Evolutionary conservation across 2,113 vertebrate genomes (phyloP), one percentile per base, ranked within the genome.

Genomic region (Peromyscus californicus): DNA sequence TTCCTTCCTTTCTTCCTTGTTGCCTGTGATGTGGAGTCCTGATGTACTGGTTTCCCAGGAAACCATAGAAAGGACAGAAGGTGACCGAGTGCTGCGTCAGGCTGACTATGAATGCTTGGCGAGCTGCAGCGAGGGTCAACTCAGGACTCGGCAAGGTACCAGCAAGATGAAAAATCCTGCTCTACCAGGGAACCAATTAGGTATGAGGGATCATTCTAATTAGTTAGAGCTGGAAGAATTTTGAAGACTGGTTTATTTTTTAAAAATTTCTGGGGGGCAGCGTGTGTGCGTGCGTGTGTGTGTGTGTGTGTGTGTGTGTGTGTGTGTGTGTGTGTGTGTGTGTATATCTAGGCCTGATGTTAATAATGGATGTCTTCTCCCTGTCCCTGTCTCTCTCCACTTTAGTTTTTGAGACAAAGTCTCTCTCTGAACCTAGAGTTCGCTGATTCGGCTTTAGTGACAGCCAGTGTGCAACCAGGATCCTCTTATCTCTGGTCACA

Each of bases 11-110:
- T 96, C 94, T 94, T 57, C 24, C 17, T 39, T 57, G 97, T 95
- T 97, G 97, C 97, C 96, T 79, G 70, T 89, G 92, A 84, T 89
- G 51, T 57, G 17, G 96, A 91, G 70, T 0, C 17, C 88, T 59
- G 26, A 57, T 48, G 97, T 72, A 95, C 92, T 92, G 93, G 98
- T 98, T 98, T 98, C 98, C 98, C 95, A 95, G 98, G 98, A 98
- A 99, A 99, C 98, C 80, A 70, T 42, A 87, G 89, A 65, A 33
- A 96, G 98, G 96, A 97, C 90, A 94, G 97, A 75, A 94, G 0
- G 13, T 84, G 98, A 98, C 91, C 98, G 98, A 98, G 79, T 31
- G 85, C 22, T 26, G 13, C 1, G 75, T 95, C 94, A 94, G 97
- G 93, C 93, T 91, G 96, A 70, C 96, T 98, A 97, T 95, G 72